Conservation (phyloP, 2,113 vertebrate genomes). For the Amblyopsis rosae region DNA sequence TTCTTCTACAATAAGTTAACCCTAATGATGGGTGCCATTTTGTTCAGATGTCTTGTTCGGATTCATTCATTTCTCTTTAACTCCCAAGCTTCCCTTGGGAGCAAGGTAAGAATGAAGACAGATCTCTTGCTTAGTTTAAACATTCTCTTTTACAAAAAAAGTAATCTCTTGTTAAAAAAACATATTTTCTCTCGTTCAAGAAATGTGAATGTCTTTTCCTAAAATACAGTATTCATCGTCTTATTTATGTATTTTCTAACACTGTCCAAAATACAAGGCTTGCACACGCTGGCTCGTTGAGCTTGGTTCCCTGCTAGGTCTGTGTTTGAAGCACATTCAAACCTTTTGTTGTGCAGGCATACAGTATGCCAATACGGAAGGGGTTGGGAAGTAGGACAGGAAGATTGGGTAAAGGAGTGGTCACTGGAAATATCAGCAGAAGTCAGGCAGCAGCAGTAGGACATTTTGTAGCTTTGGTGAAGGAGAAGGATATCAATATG, state of each 20-base stretch:
- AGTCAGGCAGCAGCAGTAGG: conserved; percentile 71
- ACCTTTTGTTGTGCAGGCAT: conserved; percentile 66
- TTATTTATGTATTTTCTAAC: conserved; percentile 31
- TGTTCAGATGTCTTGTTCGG: conserved; percentile 39
- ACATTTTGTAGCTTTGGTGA: conserved; percentile 57
- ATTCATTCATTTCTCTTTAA: conserved; percentile 56
- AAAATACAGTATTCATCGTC: conserved; percentile 59
- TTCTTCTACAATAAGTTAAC: conserved; percentile 25
- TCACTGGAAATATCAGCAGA: conserved; percentile 59
- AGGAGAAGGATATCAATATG: conserved; percentile 41
- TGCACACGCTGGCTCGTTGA: conserved; percentile 53
- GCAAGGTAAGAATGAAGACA: conserved; percentile 75
- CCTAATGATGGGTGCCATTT: conserved; percentile 64
- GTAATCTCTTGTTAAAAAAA: conserved; percentile 78
- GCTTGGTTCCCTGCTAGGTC: conserved; percentile 59
- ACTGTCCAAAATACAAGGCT: conserved; percentile 53
- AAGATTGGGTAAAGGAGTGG: conserved; percentile 8
- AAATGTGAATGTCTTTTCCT: conserved; percentile 65
- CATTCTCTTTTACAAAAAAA: conserved; percentile 84
- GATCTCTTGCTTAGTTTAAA: conserved; percentile 74
- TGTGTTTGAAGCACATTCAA: conserved; percentile 56
- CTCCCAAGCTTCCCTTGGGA: conserved; percentile 77
- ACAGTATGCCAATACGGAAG: conserved; percentile 45
- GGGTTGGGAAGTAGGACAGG: conserved; percentile 8
- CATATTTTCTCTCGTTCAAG: conserved; percentile 54